Conservation (phyloP, 2,113 vertebrate genomes). For the Malurus alboscapulatus region DNA sequence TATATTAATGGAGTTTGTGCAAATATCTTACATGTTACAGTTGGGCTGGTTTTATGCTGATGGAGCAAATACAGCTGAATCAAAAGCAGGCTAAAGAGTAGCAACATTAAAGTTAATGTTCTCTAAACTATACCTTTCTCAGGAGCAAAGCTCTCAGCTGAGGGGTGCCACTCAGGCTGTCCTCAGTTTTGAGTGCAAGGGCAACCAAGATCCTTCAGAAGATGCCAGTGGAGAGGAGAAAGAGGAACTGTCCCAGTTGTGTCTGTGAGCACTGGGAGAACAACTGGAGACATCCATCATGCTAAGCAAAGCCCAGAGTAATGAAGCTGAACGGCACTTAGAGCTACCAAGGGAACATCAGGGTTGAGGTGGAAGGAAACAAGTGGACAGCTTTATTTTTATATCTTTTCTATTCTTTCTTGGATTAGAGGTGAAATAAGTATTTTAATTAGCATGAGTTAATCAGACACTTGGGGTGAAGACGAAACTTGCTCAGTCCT, state of each 20-base stretch:
- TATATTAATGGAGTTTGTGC: background rate
- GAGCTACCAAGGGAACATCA: background rate
- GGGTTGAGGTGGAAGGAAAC: background rate
- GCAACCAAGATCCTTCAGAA: background rate
- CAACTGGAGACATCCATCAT: fast-evolving
- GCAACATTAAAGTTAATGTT: background rate
- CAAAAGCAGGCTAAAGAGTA: background rate
- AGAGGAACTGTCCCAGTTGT: background rate
- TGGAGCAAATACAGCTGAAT: background rate
- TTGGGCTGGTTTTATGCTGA: background rate
- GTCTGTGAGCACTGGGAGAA: background rate
- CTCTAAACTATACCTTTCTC: background rate
- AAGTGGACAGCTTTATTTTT: background rate
- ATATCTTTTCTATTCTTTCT: background rate
- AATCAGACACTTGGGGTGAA: background rate
- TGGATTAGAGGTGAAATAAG: background rate
- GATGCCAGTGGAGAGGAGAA: background rate
- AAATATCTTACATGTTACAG: background rate
- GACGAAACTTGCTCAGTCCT: background rate
- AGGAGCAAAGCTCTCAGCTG: background rate
- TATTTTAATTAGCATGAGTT: background rate
- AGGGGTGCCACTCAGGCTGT: background rate
- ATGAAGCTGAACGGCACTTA: background rate
- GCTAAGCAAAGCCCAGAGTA: background rate
- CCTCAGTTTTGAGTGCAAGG: background rate